These are phyloP conservation scores for Tineola bisselliella DNA, from an alignment of 2,888 invertebrate species.

Conservation along the genomic window DNA sequence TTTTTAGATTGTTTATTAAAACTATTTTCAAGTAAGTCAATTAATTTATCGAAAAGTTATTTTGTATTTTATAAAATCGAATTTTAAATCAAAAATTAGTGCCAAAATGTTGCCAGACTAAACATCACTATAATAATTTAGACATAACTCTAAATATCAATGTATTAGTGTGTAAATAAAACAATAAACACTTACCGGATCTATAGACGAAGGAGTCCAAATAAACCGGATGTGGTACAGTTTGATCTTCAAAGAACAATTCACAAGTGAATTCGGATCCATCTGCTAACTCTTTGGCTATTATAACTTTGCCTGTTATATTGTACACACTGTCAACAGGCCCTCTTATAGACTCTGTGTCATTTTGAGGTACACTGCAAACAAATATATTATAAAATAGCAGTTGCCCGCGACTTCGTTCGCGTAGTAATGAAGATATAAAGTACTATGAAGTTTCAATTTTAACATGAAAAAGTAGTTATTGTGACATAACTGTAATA, in stretches of 20 bases:
- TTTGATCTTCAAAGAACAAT: slow-evolving; percentile 29
- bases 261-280: slow-evolving; percentile 36
- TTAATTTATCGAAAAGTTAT: too few relatives aligned
- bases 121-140: too few relatives aligned
- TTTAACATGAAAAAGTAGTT: too few relatives aligned
- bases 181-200: neutral
- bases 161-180: neutral
- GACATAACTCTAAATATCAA: neutral
- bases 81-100: neutral
- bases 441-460: too few relatives aligned
- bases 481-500: too few relatives aligned
- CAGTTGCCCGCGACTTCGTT: neutral
- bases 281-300: slow-evolving; percentile 22
- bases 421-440: too few relatives aligned
- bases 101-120: neutral
- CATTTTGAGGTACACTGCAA: slow-evolving; percentile 27
- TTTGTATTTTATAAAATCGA: neutral
- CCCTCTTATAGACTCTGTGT: slow-evolving; percentile 23
- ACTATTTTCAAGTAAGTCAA: too few relatives aligned
- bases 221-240: slow-evolving; percentile 31
- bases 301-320: slow-evolving; percentile 26
- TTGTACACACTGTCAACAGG: slow-evolving; percentile 30
- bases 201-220: neutral
- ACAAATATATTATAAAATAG: neutral
- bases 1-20: too few relatives aligned